phyloP scores from a whole-genome alignment of 2,888 invertebrate genomes.

The Leistus spinibarbis region DNA sequence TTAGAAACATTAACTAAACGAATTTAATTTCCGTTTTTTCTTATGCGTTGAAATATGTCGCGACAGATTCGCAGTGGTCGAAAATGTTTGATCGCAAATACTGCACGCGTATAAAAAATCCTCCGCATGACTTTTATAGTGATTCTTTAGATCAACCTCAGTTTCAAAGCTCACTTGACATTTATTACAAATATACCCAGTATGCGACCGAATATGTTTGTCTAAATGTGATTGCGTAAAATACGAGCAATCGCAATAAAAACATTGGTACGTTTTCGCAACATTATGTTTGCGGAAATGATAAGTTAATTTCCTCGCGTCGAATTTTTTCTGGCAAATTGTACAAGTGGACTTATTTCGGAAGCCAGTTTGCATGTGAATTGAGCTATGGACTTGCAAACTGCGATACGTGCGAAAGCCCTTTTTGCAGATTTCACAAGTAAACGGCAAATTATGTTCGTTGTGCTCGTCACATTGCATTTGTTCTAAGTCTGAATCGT shows the following conservation, averaged over 20 bases:
- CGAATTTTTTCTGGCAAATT: conserved; percentile 19
- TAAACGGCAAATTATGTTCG: conserved; percentile 1
- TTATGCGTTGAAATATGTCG: conserved; percentile 26
- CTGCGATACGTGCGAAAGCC: conserved; percentile 8
- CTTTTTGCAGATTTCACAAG: conserved; percentile 15
- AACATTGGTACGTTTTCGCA: conserved; percentile 3
- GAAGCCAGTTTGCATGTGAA: conserved; percentile 15
- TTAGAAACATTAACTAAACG: conserved; percentile 3
- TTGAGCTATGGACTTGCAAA: conserved; percentile 12
- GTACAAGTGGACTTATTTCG: conserved; percentile 16
- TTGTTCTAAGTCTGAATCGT: conserved; percentile 13
- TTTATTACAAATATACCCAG: conserved; percentile 12
- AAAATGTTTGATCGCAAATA: conserved; percentile 26
- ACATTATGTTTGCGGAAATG: conserved; percentile 13
- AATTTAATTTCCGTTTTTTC: conserved; percentile 15
- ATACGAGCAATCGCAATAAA: conserved; percentile 2
- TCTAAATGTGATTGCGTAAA: conserved; percentile 16
- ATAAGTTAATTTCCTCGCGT: conserved; percentile 20
- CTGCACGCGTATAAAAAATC: conserved; percentile 20
- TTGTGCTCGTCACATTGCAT: neutral
- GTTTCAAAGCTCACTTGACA: conserved; percentile 9
- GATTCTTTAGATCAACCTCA: conserved; percentile 14
- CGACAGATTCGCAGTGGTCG: conserved; percentile 8
- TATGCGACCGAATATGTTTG: conserved; percentile 8
- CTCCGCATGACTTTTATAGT: conserved; percentile 23